Conservation (phyloP, 2,797 vertebrate genomes). For the Allobates femoralis region DNA sequence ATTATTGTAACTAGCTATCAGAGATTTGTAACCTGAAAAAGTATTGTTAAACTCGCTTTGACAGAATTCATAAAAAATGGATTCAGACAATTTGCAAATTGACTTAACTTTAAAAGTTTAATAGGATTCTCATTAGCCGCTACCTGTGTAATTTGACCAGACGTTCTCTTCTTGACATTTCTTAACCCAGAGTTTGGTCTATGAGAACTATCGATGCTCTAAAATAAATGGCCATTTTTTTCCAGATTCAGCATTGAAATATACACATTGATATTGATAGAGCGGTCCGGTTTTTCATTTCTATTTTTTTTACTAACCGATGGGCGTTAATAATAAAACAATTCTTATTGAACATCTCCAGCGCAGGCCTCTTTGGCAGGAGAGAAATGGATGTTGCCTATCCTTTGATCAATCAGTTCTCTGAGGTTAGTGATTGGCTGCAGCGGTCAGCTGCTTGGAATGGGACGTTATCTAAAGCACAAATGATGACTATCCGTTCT, state of each 20-base stretch:
- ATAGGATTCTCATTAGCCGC: background rate
- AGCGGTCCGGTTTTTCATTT: too few relatives aligned
- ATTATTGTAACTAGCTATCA: conserved; percentile 60
- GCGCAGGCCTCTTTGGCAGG: too few relatives aligned
- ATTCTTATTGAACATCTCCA: too few relatives aligned
- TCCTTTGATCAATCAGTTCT: too few relatives aligned
- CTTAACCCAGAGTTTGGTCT: conserved; percentile 1
- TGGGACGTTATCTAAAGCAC: too few relatives aligned
- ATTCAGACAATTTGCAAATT: conserved; percentile 6
- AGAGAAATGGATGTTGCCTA: too few relatives aligned
- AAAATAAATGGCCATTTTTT: background rate
- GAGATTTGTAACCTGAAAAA: conserved; percentile 42
- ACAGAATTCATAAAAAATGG: conserved; percentile 8
- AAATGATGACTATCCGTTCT: too few relatives aligned
- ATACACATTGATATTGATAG: too few relatives aligned
- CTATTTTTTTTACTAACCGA: too few relatives aligned
- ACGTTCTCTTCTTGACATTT: background rate
- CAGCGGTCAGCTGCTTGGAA: too few relatives aligned
- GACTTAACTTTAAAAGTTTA: conserved; percentile 26
- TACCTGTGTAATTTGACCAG: background rate
- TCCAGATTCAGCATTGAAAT: background rate
- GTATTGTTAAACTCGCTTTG: background rate
- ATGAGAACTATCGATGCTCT: background rate
- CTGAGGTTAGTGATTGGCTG: too few relatives aligned
- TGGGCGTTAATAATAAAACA: too few relatives aligned